Conservation (phyloP, 2,888 invertebrate species). For the Heteromurus nitidus region DNA sequence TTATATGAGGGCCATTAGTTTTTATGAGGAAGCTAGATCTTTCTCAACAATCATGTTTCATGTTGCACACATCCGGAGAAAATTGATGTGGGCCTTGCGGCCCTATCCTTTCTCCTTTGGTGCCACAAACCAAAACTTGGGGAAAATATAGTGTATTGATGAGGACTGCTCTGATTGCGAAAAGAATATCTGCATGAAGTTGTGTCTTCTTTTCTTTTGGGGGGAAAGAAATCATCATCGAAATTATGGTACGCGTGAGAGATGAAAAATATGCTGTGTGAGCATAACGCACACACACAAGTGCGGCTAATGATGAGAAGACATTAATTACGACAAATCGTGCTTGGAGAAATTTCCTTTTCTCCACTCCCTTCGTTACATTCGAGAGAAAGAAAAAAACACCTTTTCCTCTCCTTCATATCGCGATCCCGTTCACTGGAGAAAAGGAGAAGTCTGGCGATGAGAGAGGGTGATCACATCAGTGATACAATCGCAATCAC, state of each 20-base stretch:
- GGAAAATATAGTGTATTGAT: background rate
- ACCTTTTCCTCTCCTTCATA: background rate
- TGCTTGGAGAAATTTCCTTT: slow-evolving; percentile 28
- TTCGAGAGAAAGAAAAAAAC: too few relatives aligned
- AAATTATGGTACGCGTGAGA: too few relatives aligned
- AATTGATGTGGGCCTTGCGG: slow-evolving; percentile 29
- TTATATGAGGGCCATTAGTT: slow-evolving; percentile 32
- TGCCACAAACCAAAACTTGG: background rate
- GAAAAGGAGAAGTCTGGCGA: background rate
- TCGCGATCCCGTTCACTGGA: background rate
- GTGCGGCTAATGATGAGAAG: slow-evolving; percentile 42
- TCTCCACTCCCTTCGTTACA: too few relatives aligned
- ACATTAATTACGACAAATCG: slow-evolving; percentile 42
- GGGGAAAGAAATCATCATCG: too few relatives aligned
- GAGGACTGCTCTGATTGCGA: background rate
- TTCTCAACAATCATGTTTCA: slow-evolving; percentile 25
- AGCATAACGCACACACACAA: slow-evolving; percentile 17
- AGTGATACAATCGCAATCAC: too few relatives aligned
- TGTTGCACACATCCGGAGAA: slow-evolving; percentile 11
- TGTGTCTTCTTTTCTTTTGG: too few relatives aligned
- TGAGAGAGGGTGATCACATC: background rate
- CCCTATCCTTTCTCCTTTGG: background rate
- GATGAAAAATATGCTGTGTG: too few relatives aligned
- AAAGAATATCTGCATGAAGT: too few relatives aligned
- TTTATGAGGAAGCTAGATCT: slow-evolving; percentile 33